Evolutionary conservation across 2,888 invertebrate genomes (phyloP).

Genomic region (Clepsis dumicolana): DNA sequence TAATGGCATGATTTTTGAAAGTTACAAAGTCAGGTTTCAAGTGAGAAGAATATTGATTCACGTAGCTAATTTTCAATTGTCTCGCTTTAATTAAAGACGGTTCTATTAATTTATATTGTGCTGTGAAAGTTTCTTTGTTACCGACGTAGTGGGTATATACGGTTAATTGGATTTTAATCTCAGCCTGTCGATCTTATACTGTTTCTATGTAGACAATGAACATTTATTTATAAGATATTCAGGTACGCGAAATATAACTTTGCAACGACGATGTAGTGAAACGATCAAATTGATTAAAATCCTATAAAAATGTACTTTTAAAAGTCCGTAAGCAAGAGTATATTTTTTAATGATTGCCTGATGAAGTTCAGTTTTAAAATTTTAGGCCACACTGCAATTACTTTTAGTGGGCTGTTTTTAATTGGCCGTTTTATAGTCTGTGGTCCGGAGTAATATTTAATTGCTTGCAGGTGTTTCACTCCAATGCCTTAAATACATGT

Average conservation of each 20-base stretch:
- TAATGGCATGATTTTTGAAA: slow-evolving; percentile 57
- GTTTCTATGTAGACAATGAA: not conserved
- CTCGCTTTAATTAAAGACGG: slow-evolving; percentile 25
- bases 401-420: slow-evolving; percentile 50
- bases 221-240: not conserved
- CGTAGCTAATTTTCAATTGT: slow-evolving; percentile 44
- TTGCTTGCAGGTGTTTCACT: slow-evolving; percentile 7
- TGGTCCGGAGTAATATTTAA: slow-evolving; percentile 45
- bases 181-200: slow-evolving; percentile 6
- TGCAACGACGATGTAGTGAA: not conserved
- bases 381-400: not conserved
- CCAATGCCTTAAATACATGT: not conserved
- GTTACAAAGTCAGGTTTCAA: slow-evolving; percentile 46
- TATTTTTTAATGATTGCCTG: not conserved
- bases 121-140: not conserved
- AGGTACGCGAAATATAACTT: not conserved
- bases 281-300: not conserved
- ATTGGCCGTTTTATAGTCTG: slow-evolving; percentile 55
- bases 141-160: not conserved
- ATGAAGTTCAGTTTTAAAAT: not conserved
- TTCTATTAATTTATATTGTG: slow-evolving; percentile 24
- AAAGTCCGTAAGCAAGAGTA: not conserved
- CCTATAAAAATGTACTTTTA: not conserved
- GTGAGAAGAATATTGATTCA: slow-evolving; percentile 45
- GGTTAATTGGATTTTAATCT: slow-evolving; percentile 16